phyloP scores from a whole-genome alignment of 2,797 vertebrate species.

The Nyctibius grandis region DNA sequence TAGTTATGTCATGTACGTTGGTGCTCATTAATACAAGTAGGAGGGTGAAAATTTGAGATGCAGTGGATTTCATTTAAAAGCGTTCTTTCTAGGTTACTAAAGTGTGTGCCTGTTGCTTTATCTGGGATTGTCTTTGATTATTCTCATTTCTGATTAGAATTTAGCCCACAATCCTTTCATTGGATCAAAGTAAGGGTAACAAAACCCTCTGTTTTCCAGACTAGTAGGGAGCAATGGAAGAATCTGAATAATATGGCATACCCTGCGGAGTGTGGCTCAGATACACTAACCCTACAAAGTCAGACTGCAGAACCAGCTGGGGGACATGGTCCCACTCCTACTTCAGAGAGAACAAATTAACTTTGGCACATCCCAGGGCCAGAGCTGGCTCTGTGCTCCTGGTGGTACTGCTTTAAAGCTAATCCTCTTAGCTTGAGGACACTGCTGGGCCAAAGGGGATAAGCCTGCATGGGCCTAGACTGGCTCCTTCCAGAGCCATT shows the following conservation, averaged over 20 bases:
- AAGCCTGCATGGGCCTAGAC: background rate
- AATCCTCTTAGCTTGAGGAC: constrained; percentile 14
- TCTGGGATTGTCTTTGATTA: background rate
- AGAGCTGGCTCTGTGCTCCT: background rate
- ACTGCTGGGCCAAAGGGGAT: constrained; percentile 2
- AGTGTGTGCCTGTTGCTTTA: background rate
- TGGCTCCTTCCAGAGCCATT: background rate
- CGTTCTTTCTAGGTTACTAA: background rate
- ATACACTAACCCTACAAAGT: background rate
- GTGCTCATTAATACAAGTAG: background rate
- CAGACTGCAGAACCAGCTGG: background rate
- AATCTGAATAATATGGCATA: background rate
- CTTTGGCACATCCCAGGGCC: background rate
- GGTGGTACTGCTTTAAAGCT: constrained; percentile 18
- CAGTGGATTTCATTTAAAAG: background rate
- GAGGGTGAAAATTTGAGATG: background rate
- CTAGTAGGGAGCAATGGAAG: background rate
- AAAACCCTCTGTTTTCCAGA: background rate
- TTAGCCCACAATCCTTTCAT: background rate
- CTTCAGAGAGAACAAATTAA: background rate
- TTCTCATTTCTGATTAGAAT: background rate
- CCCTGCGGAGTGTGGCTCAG: background rate
- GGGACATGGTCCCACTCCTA: background rate
- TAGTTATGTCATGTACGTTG: background rate
- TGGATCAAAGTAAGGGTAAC: background rate